Percentiles rank a stretch among this genome's conserved stretches.
phyloP scores from a whole-genome alignment of 1,140 invertebrate species.

The Choristoneura fumiferana region DNA sequence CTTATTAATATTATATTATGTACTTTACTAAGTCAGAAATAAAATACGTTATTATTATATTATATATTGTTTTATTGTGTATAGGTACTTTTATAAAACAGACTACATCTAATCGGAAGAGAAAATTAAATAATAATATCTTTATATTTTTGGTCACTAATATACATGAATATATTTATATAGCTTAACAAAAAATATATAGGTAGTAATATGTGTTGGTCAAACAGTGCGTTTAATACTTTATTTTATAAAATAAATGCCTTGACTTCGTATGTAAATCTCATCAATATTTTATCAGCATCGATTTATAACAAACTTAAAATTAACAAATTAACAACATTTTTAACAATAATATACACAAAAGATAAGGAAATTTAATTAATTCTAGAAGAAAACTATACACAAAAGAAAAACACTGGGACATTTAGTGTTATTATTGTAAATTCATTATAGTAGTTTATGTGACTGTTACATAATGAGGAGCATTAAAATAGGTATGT shows the following conservation, averaged over 20 bases:
- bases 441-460: no score
- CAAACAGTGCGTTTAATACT: constrained; percentile 39
- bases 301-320: constrained; percentile 29
- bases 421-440: neutral
- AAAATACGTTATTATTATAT: constrained; percentile 1
- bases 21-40: neutral
- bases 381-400: constrained; percentile 3
- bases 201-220: constrained; percentile 36
- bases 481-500: no score
- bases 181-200: constrained; percentile 25
- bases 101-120: constrained; percentile 10
- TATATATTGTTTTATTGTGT: constrained; percentile 26
- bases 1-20: no score
- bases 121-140: constrained; percentile 16
- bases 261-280: constrained; percentile 25
- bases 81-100: constrained; percentile 27
- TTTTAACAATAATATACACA: constrained; percentile 18
- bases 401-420: constrained; percentile 11
- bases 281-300: constrained; percentile 16
- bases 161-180: constrained; percentile 28
- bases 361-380: constrained; percentile 18
- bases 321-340: constrained; percentile 25
- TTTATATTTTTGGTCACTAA: constrained; percentile 56
- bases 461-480: no score
- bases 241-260: constrained; percentile 38